A percentile compares a stretch with the other conserved stretches of the same genome.
phyloP scores from a whole-genome alignment of 1,140 invertebrate species.

The Diorhabda carinulata region DNA sequence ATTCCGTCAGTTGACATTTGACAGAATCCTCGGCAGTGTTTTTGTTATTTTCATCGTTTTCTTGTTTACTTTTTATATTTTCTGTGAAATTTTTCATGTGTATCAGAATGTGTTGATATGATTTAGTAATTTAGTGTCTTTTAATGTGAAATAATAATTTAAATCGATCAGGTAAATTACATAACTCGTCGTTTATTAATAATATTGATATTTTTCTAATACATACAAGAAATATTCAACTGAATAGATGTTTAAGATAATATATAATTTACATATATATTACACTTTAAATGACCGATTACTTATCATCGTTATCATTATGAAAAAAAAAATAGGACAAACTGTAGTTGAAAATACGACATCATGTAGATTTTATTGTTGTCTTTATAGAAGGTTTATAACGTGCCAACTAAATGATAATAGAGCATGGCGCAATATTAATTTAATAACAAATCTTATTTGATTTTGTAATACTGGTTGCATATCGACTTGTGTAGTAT shows the following conservation, averaged over 20 bases:
- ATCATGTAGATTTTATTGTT: too few species aligned
- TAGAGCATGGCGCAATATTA: too few species aligned
- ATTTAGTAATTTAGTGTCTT: neutral
- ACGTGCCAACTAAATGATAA: too few species aligned
- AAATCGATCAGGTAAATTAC: neutral
- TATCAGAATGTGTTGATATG: neutral
- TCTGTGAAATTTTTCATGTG: neutral
- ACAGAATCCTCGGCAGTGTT: slow-evolving; percentile 10
- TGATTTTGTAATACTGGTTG: neutral
- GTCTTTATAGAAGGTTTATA: too few species aligned
- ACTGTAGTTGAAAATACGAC: too few species aligned
- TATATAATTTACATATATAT: neutral
- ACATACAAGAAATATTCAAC: neutral
- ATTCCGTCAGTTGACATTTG: slow-evolving; percentile 14
- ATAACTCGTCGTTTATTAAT: neutral
- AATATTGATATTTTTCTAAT: neutral
- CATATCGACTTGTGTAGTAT: neutral
- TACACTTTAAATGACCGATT: neutral
- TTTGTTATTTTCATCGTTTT: slow-evolving; percentile 18
- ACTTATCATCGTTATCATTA: neutral
- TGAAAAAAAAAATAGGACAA: neutral
- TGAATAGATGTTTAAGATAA: neutral
- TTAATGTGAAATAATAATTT: neutral
- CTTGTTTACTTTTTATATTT: slow-evolving; percentile 12
- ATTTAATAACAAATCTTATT: neutral